Percentiles rank a stretch among this genome's conserved stretches.
Conservation (phyloP, 2,113 vertebrate genomes). For the Turdus rufiventris region DNA sequence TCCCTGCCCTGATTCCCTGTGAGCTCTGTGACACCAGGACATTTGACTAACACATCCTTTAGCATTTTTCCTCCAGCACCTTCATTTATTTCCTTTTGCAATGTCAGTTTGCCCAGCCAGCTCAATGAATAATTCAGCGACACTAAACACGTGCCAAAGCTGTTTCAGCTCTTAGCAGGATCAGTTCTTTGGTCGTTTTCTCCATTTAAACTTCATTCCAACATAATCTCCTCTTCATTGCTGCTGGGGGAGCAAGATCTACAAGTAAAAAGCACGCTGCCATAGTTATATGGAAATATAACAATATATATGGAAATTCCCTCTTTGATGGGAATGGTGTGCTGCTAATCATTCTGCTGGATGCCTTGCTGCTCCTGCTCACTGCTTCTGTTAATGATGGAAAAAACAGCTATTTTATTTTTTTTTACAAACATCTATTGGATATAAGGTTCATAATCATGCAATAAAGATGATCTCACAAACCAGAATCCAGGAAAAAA, state of each 20-base stretch:
- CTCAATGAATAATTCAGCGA: conserved; percentile 49
- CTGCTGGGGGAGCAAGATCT: background rate
- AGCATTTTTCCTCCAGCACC: background rate
- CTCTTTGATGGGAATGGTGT: background rate
- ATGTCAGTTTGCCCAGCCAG: background rate
- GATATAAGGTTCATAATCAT: background rate
- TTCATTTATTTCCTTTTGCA: background rate
- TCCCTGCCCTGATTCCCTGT: background rate
- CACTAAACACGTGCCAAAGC: background rate
- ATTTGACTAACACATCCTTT: background rate
- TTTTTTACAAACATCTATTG: background rate
- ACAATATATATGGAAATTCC: conserved; percentile 42
- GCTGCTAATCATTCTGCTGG: background rate
- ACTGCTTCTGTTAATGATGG: background rate
- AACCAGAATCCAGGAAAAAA: background rate
- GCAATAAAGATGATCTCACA: background rate
- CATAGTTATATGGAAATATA: background rate
- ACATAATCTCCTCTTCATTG: background rate
- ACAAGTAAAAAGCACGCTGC: background rate
- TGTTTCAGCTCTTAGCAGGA: background rate
- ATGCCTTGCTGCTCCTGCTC: background rate
- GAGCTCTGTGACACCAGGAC: background rate
- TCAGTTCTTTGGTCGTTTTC: background rate
- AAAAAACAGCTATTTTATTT: background rate
- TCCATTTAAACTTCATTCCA: background rate